phyloP scores from a whole-genome alignment of 2,888 invertebrate species.

The Helobdella robusta region DNA sequence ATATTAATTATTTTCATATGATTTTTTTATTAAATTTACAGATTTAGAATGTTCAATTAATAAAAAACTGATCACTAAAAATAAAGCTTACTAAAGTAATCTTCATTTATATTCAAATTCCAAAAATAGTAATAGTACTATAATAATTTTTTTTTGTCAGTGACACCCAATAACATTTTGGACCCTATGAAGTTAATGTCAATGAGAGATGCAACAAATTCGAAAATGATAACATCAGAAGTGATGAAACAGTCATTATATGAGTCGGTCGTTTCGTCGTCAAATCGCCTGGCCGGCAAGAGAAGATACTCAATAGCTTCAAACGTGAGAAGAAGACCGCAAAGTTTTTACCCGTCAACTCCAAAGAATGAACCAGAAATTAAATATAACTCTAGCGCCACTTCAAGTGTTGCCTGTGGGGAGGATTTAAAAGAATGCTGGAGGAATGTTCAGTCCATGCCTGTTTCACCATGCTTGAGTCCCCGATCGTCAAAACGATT shows the following conservation, averaged over 20 bases:
- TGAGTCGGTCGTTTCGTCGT: slow-evolving; percentile 31
- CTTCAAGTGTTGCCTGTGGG: slow-evolving; percentile 1
- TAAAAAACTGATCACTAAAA: too few relatives aligned
- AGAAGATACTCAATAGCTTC: not conserved
- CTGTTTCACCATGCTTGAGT: slow-evolving; percentile 19
- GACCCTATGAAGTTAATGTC: slow-evolving; percentile 32
- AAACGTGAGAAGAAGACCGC: not conserved
- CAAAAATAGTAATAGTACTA: too few relatives aligned
- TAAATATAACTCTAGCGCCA: not conserved
- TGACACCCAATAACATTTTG: too few relatives aligned
- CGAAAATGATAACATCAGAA: slow-evolving; percentile 33
- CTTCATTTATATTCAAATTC: too few relatives aligned
- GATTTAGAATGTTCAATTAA: too few relatives aligned
- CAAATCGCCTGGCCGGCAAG: slow-evolving; percentile 19
- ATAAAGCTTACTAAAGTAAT: too few relatives aligned
- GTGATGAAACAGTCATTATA: slow-evolving; percentile 36
- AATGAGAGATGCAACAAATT: slow-evolving; percentile 33
- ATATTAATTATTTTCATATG: too few relatives aligned
- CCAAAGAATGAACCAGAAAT: not conserved
- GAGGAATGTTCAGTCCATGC: slow-evolving; percentile 23
- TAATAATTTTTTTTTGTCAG: too few relatives aligned
- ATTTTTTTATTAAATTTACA: too few relatives aligned
- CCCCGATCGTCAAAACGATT: slow-evolving; percentile 17
- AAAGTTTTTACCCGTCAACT: not conserved
- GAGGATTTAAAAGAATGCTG: slow-evolving; percentile 7